Evolutionary conservation across 1,140 invertebrate species (phyloP), one percentile per base, ranked within the genome.

Genomic region (Drosophila athabasca): DNA sequence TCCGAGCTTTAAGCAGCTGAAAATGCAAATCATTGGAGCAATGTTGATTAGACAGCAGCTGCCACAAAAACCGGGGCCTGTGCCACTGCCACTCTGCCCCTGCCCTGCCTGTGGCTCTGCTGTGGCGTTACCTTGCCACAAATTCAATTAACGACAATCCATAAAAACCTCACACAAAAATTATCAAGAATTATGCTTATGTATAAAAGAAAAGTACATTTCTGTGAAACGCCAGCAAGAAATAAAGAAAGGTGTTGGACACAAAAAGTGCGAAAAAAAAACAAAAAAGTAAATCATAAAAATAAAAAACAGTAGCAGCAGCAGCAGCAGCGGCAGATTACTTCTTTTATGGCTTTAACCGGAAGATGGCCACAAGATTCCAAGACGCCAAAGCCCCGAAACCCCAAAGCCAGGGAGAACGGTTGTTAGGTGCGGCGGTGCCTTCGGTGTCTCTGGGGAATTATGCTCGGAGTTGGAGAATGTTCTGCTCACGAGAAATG

Each of bases 1-100:
- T 39, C 35, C 35, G 35, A 39, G 35, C 35, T 11, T 67, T 60
- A 58, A 66, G 61, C 81, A 81, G 78, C 77, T 85, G 80, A 87
- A 87, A 82, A 87, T 82, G 70, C 83, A 87, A 87, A 87, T 87
- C 79, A 82, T 75, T 75, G 66, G 41, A 66, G 54, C 81, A 84
- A 71, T 76, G 80, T 65, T 71, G 82, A 73, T 85, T 87, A 88
- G 82, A 87, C 82, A 87, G 80, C 71, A 70, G 58, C 46, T 49
- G 52, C 26, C 41, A 8, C 35, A 49, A 53, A 54, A 52, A 52
- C 50, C 69, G 11, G 49, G 58, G 7, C 26, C 26, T 29, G 26
- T 29, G 26, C 26, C 26, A 6, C 6, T 31, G 35, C 39, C 43
- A 19, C 17, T n/a, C n/a, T 29, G 26, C 26, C 26, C 1, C 6